Base-by-base conservation (phyloP, 2,888 invertebrate genomes). In the Oasisia sp. region DNA sequence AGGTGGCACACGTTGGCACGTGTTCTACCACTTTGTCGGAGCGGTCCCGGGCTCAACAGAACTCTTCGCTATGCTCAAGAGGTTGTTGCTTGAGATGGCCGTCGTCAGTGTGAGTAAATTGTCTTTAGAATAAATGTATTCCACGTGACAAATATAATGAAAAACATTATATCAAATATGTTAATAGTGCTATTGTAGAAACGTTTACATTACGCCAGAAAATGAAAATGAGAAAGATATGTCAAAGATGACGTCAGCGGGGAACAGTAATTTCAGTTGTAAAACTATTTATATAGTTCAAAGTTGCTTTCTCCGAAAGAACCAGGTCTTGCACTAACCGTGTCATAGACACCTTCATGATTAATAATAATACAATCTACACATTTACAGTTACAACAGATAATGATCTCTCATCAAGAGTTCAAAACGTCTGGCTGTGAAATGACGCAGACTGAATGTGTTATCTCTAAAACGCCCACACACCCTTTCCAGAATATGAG, bases 1-100 rank as follows among this genome's bases (percentile, higher is more conserved):
- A 90, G 94, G 94, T 56, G 94, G 94, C 8, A 94, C 94, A 92
- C 93, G 93, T n/a, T 95, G 95, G 95, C 94, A 95, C 92, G 95
- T 96, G 58, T 96, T 96, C 93, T 96, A 95, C 93, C 96, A 96
- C 93, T 96, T 96, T 95, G 96, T 96, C 90, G 96, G 96, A 91
- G 96, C 96, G 89, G 95, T 96, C 44, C 96, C 96, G 9, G 96
- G 95, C 3, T 96, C 96, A 4, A 96, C 95, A 4, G 95, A 94
- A 4, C 94, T 96, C 38, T 95, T 95, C 92, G 19, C 94, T 1
- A 95, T 96, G 94, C 93, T 96, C 89, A 95, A 95, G 92, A 94
- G 96, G 92, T 94, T 96, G 32, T 94, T 96, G 11, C 93, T 94
- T 91, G 95, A 96, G 93, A 95, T 95, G 93, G 95, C 95, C 32